phyloP scores from a whole-genome alignment of 2,113 vertebrate species.

The Sphaerodactylus townsendi region DNA sequence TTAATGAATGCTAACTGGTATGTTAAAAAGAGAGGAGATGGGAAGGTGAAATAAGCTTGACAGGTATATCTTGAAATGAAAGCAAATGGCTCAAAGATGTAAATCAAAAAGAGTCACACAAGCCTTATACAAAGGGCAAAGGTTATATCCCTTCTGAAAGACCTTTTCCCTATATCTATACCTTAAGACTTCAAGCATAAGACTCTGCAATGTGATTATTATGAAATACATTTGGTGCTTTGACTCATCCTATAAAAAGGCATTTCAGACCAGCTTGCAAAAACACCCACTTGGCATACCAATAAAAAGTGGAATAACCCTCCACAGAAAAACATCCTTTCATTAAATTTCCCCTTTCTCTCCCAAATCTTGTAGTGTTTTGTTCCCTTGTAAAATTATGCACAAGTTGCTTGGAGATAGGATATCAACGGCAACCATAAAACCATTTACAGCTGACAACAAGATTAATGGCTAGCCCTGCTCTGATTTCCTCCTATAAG shows the following conservation, averaged over 20 bases:
- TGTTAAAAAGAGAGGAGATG: conserved; percentile 24
- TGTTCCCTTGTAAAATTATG: conserved; percentile 69
- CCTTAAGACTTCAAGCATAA: conserved; percentile 50
- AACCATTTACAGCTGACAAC: conserved; percentile 91
- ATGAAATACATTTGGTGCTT: conserved; percentile 65
- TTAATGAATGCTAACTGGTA: conserved; percentile 47
- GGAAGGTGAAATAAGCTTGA: not conserved
- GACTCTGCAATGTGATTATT: conserved; percentile 40
- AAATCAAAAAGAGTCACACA: conserved; percentile 66
- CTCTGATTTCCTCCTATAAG: conserved; percentile 88
- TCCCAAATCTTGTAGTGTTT: conserved; percentile 59
- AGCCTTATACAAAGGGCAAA: conserved; percentile 51
- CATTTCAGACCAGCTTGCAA: conserved; percentile 59
- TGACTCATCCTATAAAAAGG: conserved; percentile 59
- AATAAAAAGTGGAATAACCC: conserved; percentile 52
- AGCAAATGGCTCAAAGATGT: conserved; percentile 49
- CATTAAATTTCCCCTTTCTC: not conserved
- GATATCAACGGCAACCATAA: conserved; percentile 86
- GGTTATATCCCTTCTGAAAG: conserved; percentile 53
- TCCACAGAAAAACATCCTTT: not conserved
- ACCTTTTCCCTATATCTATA: conserved; percentile 58
- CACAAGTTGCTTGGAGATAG: conserved; percentile 81
- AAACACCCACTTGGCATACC: conserved; percentile 59
- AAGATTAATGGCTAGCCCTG: conserved; percentile 92
- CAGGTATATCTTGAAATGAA: conserved; percentile 59